Base-by-base conservation (phyloP, 2,113 vertebrate genomes). In the Empidonax alnorum region DNA sequence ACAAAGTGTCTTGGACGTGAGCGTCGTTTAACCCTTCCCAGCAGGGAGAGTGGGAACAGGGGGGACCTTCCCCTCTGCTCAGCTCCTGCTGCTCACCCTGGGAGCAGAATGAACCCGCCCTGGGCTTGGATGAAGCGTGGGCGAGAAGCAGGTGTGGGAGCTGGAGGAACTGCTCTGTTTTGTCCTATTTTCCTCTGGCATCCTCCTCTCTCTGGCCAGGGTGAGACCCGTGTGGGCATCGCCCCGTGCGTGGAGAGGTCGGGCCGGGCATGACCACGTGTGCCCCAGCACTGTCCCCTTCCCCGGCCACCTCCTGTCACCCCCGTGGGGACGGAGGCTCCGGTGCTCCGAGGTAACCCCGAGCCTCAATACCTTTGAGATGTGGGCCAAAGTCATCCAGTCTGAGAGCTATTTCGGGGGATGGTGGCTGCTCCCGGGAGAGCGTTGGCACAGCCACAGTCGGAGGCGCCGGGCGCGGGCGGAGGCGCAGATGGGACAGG, bases 361-460 rank as follows among this genome's bases (percentile, higher is more conserved):
- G 78, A 82, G 94, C 85, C 75, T 94, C 90, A 8, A 12, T 20
- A 95, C 92, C 95, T 93, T 95, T 93, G 86, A 96, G 96, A 96
- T 94, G 94, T 97, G 96, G 95, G 96, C 92, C 95, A 97, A 97
- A 96, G 96, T 97, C 96, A 94, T 47, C 14, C 71, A 69, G 90
- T n/a, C 88, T 83, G 94, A 16, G 86, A 95, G 90, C 90, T 96
- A 97, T 97, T 97, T 49, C 35, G 6, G 94, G 96, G 92, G 65
- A 82, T 42, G 0, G 46, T 7, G 44, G 78, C 73, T 61, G 82
- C 62, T 93, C 95, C 92, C 41, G 7, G 3, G 92, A 42, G 95
- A 33, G 35, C 18, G 1, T 14, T 18, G 10, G 33, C 87, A 66
- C 79, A 14, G 93, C 58, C 86, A 76, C 56, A 16, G 94, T 13